Evolutionary conservation across 2,888 invertebrate species (phyloP).

Genomic region (Chirona hameri): DNA sequence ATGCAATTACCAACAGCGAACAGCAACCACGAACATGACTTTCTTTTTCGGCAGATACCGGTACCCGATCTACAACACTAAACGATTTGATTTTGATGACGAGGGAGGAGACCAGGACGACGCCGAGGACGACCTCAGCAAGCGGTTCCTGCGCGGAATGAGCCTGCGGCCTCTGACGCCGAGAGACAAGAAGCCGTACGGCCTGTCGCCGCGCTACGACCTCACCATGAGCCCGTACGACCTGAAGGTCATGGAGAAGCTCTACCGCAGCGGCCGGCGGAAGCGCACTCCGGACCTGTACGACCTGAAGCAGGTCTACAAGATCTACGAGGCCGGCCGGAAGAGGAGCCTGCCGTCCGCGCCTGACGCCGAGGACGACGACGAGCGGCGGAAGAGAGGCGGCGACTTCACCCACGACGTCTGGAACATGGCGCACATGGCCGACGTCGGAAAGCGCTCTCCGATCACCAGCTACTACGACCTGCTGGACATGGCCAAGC

Average conservation of each 20-base stretch:
- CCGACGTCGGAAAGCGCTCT: neutral
- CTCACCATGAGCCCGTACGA: neutral
- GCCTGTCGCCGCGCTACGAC: constrained; percentile 13
- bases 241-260: constrained; percentile 4
- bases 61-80: constrained; percentile 7
- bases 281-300: constrained; percentile 2
- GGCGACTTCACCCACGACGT: neutral
- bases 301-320: constrained; percentile 4
- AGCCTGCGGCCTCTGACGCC: neutral
- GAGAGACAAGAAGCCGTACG: neutral
- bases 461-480: constrained; percentile 2
- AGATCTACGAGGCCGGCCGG: neutral
- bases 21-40: too few relatives aligned
- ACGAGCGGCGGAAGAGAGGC: neutral
- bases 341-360: neutral
- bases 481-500: neutral
- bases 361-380: neutral
- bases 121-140: neutral
- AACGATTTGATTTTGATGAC: neutral
- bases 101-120: neutral
- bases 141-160: constrained; percentile 1
- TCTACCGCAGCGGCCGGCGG: neutral
- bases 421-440: neutral
- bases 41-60: neutral
- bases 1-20: too few relatives aligned